These are phyloP conservation scores for Ecdyonurus torrentis DNA, from an alignment of 2,888 invertebrate species.

Conservation along the genomic window DNA sequence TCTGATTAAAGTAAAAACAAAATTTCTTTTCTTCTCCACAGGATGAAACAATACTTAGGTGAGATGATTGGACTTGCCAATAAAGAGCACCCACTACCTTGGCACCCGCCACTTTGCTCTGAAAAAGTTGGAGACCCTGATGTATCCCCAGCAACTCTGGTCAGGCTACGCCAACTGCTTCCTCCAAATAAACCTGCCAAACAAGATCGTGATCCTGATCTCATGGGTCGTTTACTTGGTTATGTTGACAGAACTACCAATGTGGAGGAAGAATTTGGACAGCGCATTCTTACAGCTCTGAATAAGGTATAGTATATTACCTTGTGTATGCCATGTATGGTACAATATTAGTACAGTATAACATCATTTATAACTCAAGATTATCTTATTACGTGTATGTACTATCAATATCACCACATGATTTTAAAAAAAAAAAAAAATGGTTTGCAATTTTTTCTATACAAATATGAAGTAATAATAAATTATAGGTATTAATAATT, in stretches of 20 bases:
- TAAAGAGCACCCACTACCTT: constrained; percentile 47
- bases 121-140: constrained; percentile 2
- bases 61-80: constrained; percentile 42
- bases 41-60: constrained; percentile 35
- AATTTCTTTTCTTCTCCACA: constrained; percentile 19
- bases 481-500: too few relatives aligned
- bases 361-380: too few relatives aligned
- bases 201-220: constrained; percentile 12
- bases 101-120: constrained; percentile 57
- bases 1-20: constrained; percentile 1
- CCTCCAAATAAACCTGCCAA: constrained; percentile 3
- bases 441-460: too few relatives aligned
- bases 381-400: too few relatives aligned
- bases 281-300: constrained; percentile 53
- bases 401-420: too few relatives aligned
- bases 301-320: constrained; percentile 38
- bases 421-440: too few relatives aligned
- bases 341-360: too few relatives aligned
- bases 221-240: constrained; percentile 22
- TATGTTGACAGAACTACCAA: constrained; percentile 25
- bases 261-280: constrained; percentile 57
- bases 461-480: too few relatives aligned
- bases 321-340: too few relatives aligned
- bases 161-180: neutral
- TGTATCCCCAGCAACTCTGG: neutral